A percentile compares a stretch with the other conserved stretches of the same genome.
These are phyloP conservation scores for Drosophila orosa DNA, from an alignment of 1,140 invertebrate species.

Conservation along the genomic window DNA sequence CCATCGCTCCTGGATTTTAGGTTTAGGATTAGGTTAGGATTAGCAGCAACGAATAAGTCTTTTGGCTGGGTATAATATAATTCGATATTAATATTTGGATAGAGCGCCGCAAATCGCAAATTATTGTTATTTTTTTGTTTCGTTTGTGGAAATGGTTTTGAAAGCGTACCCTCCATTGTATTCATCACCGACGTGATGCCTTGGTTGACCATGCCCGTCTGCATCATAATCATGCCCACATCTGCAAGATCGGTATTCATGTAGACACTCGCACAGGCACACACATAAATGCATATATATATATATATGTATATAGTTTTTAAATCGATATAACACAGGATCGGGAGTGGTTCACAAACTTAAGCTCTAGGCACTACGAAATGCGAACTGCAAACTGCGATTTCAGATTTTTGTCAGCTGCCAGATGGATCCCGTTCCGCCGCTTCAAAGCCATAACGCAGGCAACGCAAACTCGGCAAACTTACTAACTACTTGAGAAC, in stretches of 20 bases:
- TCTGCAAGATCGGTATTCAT: slow-evolving; percentile 88
- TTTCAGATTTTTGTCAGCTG: slow-evolving; percentile 34
- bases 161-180: slow-evolving; percentile 91
- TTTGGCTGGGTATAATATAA: slow-evolving; percentile 61
- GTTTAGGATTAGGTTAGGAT: slow-evolving; percentile 50
- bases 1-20: slow-evolving; percentile 14
- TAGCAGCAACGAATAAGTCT: slow-evolving; percentile 77
- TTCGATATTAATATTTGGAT: slow-evolving; percentile 39
- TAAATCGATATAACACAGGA: slow-evolving; percentile 16
- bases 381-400: slow-evolving; percentile 19
- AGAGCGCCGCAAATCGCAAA: slow-evolving; percentile 51
- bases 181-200: slow-evolving; percentile 89
- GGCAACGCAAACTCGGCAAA: slow-evolving; percentile 65
- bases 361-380: slow-evolving; percentile 46
- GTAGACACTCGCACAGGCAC: slow-evolving; percentile 52
- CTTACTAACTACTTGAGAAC: slow-evolving; percentile 79
- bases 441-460: slow-evolving; percentile 62
- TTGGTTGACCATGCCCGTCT: slow-evolving; percentile 95
- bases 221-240: slow-evolving; percentile 97
- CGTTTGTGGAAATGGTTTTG: slow-evolving; percentile 65
- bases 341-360: slow-evolving; percentile 40
- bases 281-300: slow-evolving; percentile 25
- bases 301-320: slow-evolving; percentile 21
- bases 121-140: slow-evolving; percentile 43
- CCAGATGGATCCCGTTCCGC: slow-evolving; percentile 25